A percentile compares a stretch with the other conserved stretches of the same genome.
Conservation (phyloP, 30 jellyfish, hydroid and myxozoan species). For the Hydractinia echinata region DNA sequence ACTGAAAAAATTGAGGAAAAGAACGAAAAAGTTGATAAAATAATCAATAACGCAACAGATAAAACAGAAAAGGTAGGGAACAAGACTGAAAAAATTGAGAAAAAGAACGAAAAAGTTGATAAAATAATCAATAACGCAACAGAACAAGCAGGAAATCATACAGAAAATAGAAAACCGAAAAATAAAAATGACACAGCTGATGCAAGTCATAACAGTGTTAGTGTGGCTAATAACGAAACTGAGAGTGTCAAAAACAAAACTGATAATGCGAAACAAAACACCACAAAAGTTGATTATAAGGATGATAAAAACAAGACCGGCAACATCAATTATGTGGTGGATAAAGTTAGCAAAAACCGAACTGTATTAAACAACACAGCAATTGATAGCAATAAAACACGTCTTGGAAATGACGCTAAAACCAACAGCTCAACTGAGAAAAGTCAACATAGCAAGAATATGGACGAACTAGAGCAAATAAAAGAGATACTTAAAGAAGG, state of each 20-base stretch:
- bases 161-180: background rate
- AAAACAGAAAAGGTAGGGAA: conserved; percentile 41
- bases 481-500: background rate
- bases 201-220: background rate
- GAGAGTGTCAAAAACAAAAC: background rate
- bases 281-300: background rate
- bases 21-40: conserved; percentile 50
- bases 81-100: conserved; percentile 40
- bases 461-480: background rate
- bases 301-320: background rate
- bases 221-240: background rate
- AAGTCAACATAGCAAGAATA: background rate
- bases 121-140: background rate
- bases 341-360: background rate
- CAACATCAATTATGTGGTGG: background rate
- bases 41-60: conserved; percentile 47
- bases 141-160: conserved; percentile 2
- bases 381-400: background rate
- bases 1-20: conserved; percentile 48
- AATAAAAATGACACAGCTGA: background rate
- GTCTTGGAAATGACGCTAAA: background rate
- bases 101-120: background rate
- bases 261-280: background rate
- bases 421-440: background rate
- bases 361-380: background rate